Evolutionary conservation across 2,888 invertebrate genomes (phyloP), one percentile per base, ranked within the genome.

Genomic region (Drosophila siamana): DNA sequence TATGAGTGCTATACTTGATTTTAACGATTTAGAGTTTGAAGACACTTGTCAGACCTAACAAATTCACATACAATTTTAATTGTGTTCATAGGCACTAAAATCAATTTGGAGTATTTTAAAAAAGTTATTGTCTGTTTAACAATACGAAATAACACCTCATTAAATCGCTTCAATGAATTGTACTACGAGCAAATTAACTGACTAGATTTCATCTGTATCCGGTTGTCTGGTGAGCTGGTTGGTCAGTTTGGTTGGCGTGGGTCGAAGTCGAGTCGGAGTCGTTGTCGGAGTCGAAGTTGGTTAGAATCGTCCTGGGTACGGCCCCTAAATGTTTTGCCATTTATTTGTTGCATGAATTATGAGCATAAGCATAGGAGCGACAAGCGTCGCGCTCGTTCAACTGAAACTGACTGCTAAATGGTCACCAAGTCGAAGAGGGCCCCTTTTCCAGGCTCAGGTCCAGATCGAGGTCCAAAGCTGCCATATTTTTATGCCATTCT

Each of bases 341-440:
- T 81, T 86, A 83, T 90, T 88, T 88, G 86, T 89, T 81, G 90
- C 90, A 91, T 90, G 90, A 90, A 82, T 90, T 91, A 90, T 91
- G 91, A 84, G 86, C 90, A 88, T 87, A 62, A 30, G 62, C 16
- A 90, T 86, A 71, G 75, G 47, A 36, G 79, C 86, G 87, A 90
- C 90, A 90, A 89, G 90, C 86, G 77, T 78, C 48, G 70, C 54
- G 0, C 5, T 38, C 4, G 22, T 19, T n/a, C 19, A 5, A 9
- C 57, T 22, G 28, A 38, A 33, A 24, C 38, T 62, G 74, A 47
- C 54, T 72, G 60, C 86, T 74, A 87, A 82, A 85, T 82, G 86
- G 55, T 74, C 88, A 69, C 70, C 84, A 69, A 78, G 13, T 50
- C n/a, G 15, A 38, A 16, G 33, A 13, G 26, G 7, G 57, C 19